A percentile compares a stretch with the other conserved stretches of the same genome.
These are phyloP conservation scores for Lepidocolaptes lacrymiger DNA, from an alignment of 2,797 vertebrate genomes.

Conservation along the genomic window DNA sequence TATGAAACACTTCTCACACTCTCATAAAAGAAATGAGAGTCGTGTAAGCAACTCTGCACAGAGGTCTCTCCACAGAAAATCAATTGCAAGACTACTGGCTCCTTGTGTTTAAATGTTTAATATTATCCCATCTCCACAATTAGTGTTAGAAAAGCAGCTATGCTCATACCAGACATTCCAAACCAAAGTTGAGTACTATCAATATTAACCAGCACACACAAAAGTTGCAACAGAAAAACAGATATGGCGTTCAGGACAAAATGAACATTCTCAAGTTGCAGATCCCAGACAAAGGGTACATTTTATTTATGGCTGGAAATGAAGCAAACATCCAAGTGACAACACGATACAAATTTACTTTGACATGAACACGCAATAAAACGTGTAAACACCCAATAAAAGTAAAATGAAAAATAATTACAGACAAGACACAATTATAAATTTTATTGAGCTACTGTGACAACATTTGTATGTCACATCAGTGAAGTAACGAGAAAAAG, in stretches of 20 bases:
- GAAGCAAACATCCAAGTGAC: conserved; percentile 6
- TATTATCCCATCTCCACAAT: conserved; percentile 39
- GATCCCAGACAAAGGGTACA: not conserved
- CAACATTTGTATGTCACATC: not conserved
- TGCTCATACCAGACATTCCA: conserved; percentile 34
- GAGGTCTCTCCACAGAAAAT: conserved; percentile 35
- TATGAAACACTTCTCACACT: not conserved
- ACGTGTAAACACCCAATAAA: conserved; percentile 25
- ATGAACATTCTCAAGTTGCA: not conserved
- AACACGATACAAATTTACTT: conserved; percentile 17
- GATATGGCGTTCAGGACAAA: not conserved
- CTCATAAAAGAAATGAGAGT: not conserved
- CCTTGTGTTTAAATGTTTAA: conserved; percentile 62
- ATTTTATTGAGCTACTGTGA: conserved; percentile 45
- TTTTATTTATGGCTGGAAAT: conserved; percentile 36
- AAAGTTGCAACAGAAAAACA: not conserved
- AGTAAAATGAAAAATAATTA: conserved; percentile 50
- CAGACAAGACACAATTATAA: conserved; percentile 16
- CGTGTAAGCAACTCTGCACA: not conserved
- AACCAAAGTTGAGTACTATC: not conserved
- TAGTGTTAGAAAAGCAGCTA: conserved; percentile 11
- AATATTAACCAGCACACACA: not conserved
- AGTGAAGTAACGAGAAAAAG: not conserved
- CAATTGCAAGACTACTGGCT: conserved; percentile 49
- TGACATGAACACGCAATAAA: not conserved